phyloP scores from a whole-genome alignment of 2,888 invertebrate genomes.

The Andrena minutula region DNA sequence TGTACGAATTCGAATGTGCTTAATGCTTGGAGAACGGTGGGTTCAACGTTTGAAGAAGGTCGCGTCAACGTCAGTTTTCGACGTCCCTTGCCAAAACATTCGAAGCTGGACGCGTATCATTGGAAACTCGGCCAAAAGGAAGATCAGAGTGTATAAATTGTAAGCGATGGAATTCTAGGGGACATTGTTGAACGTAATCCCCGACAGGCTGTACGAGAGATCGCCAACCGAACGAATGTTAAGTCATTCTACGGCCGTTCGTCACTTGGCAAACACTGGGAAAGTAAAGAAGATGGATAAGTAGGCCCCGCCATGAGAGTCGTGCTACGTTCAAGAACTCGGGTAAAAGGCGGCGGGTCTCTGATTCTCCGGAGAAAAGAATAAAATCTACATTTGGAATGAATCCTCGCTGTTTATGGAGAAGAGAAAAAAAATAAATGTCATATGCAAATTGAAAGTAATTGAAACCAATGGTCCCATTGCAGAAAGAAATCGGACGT shows the following conservation, averaged over 20 bases:
- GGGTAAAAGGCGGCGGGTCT: too few species aligned
- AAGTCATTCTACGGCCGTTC: slow-evolving; percentile 20
- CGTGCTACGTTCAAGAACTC: slow-evolving; percentile 7
- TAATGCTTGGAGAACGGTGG: not conserved
- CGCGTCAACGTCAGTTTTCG: not conserved
- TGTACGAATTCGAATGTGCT: too few species aligned
- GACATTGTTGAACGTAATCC: slow-evolving; percentile 3
- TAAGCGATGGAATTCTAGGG: not conserved
- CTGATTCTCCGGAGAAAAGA: too few species aligned
- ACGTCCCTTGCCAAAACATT: not conserved
- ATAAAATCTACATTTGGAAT: not conserved
- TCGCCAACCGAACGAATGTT: slow-evolving; percentile 1
- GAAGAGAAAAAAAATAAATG: too few species aligned
- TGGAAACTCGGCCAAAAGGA: not conserved
- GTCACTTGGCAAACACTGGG: slow-evolving; percentile 15
- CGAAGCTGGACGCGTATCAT: not conserved
- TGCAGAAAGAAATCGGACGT: too few species aligned
- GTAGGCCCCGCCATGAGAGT: not conserved
- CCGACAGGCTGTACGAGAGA: not conserved
- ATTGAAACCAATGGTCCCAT: too few species aligned
- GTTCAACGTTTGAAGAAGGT: slow-evolving; percentile 8
- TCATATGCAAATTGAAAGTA: too few species aligned
- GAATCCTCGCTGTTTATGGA: too few species aligned
- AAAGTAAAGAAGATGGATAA: slow-evolving; percentile 10
- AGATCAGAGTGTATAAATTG: not conserved